A percentile compares a stretch with the other conserved stretches of the same genome.
Conservation (phyloP, 1,140 invertebrate species). For the Panonychus citri region DNA sequence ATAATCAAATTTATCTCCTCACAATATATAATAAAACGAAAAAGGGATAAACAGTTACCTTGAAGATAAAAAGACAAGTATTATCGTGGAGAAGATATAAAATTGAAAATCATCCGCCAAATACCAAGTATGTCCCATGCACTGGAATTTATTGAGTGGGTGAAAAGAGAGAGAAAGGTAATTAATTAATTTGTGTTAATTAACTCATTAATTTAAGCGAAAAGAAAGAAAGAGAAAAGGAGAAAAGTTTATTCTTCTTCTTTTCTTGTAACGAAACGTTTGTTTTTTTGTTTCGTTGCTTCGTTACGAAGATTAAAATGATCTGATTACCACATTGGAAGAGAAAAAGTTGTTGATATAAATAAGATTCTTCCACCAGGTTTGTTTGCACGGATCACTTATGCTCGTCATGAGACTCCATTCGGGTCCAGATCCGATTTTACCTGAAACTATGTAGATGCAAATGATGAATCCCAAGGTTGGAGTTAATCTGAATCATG, state of each 20-base stretch:
- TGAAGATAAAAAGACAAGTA: slow-evolving; percentile 32
- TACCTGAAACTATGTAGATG: background rate
- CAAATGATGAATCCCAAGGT: background rate
- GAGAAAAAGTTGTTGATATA: slow-evolving; percentile 6
- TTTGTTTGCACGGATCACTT: background rate
- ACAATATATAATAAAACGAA: no score
- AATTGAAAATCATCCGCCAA: slow-evolving; percentile 57
- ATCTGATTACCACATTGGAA: background rate
- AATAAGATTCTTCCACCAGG: slow-evolving; percentile 4
- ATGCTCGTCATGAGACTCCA: background rate
- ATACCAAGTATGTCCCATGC: slow-evolving; percentile 58
- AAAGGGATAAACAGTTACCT: background rate
- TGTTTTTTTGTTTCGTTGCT: no score
- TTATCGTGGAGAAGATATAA: slow-evolving; percentile 41
- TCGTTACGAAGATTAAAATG: no score
- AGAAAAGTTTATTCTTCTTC: background rate
- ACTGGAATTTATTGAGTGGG: no score
- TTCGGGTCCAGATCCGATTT: slow-evolving; percentile 3
- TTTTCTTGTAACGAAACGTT: background rate
- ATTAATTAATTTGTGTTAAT: no score
- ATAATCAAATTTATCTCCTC: no score
- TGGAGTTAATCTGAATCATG: background rate
- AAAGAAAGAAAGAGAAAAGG: background rate
- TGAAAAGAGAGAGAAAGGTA: no score
- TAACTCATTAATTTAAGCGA: no score